Base-by-base conservation (phyloP, 2,888 invertebrate genomes). In the Melangyna quadrimaculata region DNA sequence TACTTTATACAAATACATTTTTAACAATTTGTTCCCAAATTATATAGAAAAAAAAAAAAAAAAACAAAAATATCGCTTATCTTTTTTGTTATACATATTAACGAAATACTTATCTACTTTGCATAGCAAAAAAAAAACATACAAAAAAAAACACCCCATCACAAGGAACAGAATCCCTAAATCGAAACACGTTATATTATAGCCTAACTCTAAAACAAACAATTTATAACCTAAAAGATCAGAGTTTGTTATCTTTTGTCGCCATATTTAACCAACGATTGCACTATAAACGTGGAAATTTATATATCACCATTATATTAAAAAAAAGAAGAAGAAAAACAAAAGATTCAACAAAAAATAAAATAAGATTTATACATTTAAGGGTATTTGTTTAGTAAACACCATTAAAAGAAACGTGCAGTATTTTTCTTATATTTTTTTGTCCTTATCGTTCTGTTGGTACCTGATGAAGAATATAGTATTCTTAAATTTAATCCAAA, bases 211-310 rank as follows among this genome's bases (percentile, higher is more conserved):
- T 77, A 14, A 80, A 72, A 59, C 32, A 80, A 80, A 84, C 75
- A 84, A 75, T 80, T 72, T 14, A 84, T 84, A 79, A 84, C 84
- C 84, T 84, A 80, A 84, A 61, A 84, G 84, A 84, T 84, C 84
- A 84, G 75, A 79, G 79, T 74, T 83, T 53, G 74, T 67, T 75
- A 75, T 71, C 79, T 71, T 45, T 27, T 71, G 51, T 80, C 61
- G 61, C 37, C 29, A 72, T 80, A 55, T 84, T 84, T 84, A 80
- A 84, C 53, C 72, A 84, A 51, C 43, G 72, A 84, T 75, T 77
- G 72, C 67, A 57, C 71, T 71, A 84, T 40, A 63, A 27, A 43
- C 27, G 17, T 27, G 8, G 10, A 43, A 37, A 22, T 70, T 35
- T 7, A 40, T 17, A 2, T 71, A 74, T 67, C 51, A n/a, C 48